Evolutionary conservation across 2,888 invertebrate genomes (phyloP).

Genomic region (Perizoma affinitatum): DNA sequence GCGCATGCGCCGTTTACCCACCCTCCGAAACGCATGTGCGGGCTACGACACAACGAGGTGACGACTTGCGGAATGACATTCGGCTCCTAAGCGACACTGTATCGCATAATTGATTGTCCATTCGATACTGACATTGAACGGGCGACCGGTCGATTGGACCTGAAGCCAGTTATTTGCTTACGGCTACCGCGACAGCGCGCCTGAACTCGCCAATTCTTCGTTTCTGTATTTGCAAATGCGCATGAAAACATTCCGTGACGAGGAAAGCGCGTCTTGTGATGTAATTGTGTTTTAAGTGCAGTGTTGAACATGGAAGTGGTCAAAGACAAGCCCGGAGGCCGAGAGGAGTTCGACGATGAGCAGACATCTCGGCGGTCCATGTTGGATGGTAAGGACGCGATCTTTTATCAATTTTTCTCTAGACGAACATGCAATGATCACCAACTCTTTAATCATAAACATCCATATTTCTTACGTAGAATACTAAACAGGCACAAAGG

Average conservation of each 20-base stretch:
- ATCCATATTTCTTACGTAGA: conserved; percentile 19
- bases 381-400: conserved; percentile 72
- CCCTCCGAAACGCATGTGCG: conserved; percentile 64
- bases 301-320: conserved; percentile 66
- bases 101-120: conserved; percentile 81
- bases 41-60: conserved; percentile 49
- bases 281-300: conserved; percentile 51
- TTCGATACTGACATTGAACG: conserved; percentile 81
- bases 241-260: conserved; percentile 56
- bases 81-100: conserved; percentile 64
- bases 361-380: conserved; percentile 74
- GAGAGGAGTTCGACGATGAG: conserved; percentile 71
- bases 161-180: conserved; percentile 74
- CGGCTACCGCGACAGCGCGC: conserved; percentile 67
- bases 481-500: conserved; percentile 43
- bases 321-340: conserved; percentile 60
- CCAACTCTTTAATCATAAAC: not conserved
- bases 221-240: conserved; percentile 45
- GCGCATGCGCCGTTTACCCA: conserved; percentile 64
- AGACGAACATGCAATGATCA: not conserved
- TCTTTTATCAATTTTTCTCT: conserved; percentile 12
- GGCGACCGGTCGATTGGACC: conserved; percentile 65
- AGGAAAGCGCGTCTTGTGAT: conserved; percentile 55
- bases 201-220: conserved; percentile 26
- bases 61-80: conserved; percentile 59